phyloP scores from a whole-genome alignment of 2,113 vertebrate genomes.

The Misgurnus mizolepis region DNA sequence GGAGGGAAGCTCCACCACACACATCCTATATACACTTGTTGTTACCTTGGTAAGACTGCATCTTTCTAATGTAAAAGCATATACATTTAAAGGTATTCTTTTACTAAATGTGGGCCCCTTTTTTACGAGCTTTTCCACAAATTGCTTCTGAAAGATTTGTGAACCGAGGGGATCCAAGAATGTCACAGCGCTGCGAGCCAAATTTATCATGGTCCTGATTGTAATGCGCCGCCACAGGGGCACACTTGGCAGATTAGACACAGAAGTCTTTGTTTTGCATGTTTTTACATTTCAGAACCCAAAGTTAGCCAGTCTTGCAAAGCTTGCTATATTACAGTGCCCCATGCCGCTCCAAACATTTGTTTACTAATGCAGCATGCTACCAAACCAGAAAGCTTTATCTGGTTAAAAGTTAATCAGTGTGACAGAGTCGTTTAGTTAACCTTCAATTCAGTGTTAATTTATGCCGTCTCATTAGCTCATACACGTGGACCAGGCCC shows the following conservation, averaged over 20 bases:
- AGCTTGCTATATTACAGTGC: neutral
- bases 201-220: neutral
- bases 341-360: no score
- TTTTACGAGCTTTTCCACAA: constrained; percentile 65
- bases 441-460: neutral
- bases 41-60: constrained; percentile 34
- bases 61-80: neutral
- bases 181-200: constrained; percentile 51
- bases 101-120: constrained; percentile 59
- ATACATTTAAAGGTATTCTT: constrained; percentile 19
- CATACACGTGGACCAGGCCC: neutral
- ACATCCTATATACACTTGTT: constrained; percentile 7
- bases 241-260: neutral
- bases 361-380: neutral
- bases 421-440: neutral
- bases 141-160: constrained; percentile 70
- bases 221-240: neutral
- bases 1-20: constrained; percentile 76
- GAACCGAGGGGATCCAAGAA: constrained; percentile 62
- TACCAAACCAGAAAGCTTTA: neutral
- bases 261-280: constrained; percentile 5
- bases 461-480: neutral
- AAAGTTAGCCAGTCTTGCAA: neutral
- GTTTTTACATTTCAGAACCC: neutral
- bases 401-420: no score